phyloP scores from a whole-genome alignment of 2,113 vertebrate genomes.

The Tetrax tetrax region DNA sequence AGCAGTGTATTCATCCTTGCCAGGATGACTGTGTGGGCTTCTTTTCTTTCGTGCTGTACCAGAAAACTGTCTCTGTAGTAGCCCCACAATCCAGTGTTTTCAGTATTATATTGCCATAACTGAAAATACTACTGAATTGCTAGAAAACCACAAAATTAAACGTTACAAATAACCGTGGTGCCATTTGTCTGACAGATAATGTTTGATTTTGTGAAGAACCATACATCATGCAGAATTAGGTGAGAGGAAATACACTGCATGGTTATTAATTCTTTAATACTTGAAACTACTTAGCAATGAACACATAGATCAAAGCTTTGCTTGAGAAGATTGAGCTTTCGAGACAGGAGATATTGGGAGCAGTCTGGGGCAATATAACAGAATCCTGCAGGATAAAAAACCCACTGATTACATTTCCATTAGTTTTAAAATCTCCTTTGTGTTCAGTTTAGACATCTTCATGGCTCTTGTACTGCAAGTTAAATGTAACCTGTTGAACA shows the following conservation, averaged over 20 bases:
- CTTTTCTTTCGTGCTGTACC: neutral
- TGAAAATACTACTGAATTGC: neutral
- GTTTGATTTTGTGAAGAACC: constrained; percentile 9
- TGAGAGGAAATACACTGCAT: neutral
- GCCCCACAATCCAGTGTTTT: neutral
- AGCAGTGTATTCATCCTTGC: neutral
- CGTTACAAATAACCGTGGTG: neutral
- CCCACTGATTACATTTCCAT: constrained; percentile 24
- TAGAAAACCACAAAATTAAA: constrained; percentile 11
- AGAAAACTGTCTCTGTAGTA: neutral
- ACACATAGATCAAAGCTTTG: constrained; percentile 54
- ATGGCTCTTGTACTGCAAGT: neutral
- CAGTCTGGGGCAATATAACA: neutral
- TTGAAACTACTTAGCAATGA: constrained; percentile 18
- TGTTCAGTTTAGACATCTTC: constrained; percentile 4
- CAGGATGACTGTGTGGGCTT: neutral
- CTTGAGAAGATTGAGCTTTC: constrained; percentile 29
- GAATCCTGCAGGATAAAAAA: neutral
- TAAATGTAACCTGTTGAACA: constrained; percentile 12
- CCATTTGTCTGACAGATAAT: constrained; percentile 24
- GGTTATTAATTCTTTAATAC: constrained; percentile 58
- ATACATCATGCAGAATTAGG: neutral
- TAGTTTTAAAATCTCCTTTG: constrained; percentile 41
- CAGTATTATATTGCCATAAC: neutral
- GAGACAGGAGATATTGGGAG: neutral